These are phyloP conservation scores for Diglossa brunneiventris DNA, from an alignment of 2,113 vertebrate genomes.

Conservation along the genomic window DNA sequence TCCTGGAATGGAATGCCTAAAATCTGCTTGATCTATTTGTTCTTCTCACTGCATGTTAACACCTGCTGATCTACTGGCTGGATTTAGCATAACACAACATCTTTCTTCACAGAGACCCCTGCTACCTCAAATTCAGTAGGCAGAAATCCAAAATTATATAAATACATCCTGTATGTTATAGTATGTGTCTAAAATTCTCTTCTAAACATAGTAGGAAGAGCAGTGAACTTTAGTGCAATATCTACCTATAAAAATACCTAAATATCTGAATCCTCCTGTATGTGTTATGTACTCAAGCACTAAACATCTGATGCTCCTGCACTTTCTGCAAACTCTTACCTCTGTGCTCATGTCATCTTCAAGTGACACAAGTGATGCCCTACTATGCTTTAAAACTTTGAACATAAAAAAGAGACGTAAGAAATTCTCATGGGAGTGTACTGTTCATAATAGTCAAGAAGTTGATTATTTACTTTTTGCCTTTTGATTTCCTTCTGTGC, in stretches of 20 bases:
- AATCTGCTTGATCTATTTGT: not conserved
- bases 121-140: not conserved
- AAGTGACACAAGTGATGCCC: not conserved
- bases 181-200: not conserved
- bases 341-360: not conserved
- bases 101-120: not conserved
- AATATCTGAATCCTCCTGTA: not conserved
- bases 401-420: not conserved
- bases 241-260: not conserved
- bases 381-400: not conserved
- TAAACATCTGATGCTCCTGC: not conserved
- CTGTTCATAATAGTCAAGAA: not conserved
- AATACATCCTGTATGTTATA: not conserved
- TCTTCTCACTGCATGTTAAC: not conserved
- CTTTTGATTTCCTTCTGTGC: not conserved
- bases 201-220: not conserved
- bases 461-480: not conserved
- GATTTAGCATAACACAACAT: not conserved
- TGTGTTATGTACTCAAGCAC: not conserved
- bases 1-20: not conserved
- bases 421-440: not conserved
- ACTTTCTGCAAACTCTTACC: not conserved
- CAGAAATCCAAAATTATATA: not conserved
- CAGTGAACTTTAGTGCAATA: not conserved
- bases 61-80: not conserved